These are phyloP conservation scores for Gobiocypris rarus DNA, from an alignment of 2,113 vertebrate genomes.

Conservation along the genomic window DNA sequence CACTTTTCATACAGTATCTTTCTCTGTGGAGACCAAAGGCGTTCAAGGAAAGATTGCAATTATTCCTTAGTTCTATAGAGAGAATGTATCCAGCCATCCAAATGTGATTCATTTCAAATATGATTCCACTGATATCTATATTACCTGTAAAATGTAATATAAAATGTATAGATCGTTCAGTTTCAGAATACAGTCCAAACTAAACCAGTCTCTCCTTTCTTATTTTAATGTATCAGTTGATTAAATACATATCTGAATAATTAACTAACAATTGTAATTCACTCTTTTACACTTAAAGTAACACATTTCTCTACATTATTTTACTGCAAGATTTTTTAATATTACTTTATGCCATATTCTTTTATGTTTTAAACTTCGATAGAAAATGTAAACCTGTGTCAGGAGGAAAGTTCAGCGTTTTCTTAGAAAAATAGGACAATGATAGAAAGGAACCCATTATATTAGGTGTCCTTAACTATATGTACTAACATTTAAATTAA, in stretches of 20 bases:
- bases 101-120: not conserved
- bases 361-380: not conserved
- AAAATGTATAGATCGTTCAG: not conserved
- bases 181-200: not conserved
- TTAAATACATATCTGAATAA: not conserved
- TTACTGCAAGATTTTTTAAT: not conserved
- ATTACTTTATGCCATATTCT: too few species aligned
- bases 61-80: not conserved
- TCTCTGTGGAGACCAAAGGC: constrained; percentile 1
- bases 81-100: not conserved
- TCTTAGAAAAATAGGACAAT: too few species aligned
- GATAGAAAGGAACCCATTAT: too few species aligned
- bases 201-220: not conserved
- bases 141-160: not conserved
- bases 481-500: too few species aligned
- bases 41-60: constrained; percentile 5
- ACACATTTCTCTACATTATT: not conserved
- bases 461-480: too few species aligned
- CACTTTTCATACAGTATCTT: constrained; percentile 36
- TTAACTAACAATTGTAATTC: too few species aligned
- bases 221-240: not conserved
- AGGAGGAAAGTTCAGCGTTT: not conserved
- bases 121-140: not conserved
- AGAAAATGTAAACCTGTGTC: not conserved
- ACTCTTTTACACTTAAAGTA: not conserved